Conservation (phyloP, 2,888 invertebrate genomes). For the Epinotia demarniana region DNA sequence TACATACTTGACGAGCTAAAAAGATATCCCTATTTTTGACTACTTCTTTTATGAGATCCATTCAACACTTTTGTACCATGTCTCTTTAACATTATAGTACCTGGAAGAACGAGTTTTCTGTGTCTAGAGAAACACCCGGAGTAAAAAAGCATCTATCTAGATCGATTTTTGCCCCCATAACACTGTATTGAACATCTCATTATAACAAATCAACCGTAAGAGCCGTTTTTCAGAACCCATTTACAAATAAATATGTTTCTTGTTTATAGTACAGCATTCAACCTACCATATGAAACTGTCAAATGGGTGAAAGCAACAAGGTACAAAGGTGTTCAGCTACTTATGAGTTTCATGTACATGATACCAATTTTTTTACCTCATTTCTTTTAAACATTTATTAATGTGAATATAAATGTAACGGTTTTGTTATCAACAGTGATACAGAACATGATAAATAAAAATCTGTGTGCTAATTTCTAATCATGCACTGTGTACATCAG, state of each 20-base stretch:
- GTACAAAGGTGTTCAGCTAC: background rate
- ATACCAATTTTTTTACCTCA: background rate
- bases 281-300: background rate
- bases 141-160: no score
- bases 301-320: constrained; percentile 1
- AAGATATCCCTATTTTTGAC: background rate
- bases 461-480: constrained; percentile 31
- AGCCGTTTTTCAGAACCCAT: no score
- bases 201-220: no score
- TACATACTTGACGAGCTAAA: background rate
- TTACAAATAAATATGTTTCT: no score
- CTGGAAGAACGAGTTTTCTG: no score
- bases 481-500: background rate
- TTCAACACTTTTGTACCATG: background rate
- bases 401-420: background rate
- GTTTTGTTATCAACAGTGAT: constrained; percentile 14
- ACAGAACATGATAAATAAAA: constrained; percentile 20
- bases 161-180: no score
- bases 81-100: background rate
- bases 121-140: no score
- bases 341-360: background rate
- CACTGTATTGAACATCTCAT: no score
- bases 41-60: background rate
- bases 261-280: no score
- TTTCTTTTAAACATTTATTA: background rate